phyloP scores from a whole-genome alignment of 2,797 vertebrate genomes.

The Cyclopterus lumpus region DNA sequence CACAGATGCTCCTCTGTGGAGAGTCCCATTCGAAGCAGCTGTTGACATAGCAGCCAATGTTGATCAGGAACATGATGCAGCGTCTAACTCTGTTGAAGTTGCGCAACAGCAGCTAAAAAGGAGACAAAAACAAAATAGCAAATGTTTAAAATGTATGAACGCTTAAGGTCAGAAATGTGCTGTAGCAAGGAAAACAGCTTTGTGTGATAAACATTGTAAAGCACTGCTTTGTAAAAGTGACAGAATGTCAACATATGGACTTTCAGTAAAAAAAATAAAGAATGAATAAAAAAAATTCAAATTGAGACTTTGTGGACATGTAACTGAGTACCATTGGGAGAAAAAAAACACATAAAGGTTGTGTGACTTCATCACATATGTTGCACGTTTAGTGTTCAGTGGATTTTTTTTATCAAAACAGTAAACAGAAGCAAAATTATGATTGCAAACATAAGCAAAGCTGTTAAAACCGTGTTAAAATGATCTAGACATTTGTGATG shows the following conservation, averaged over 20 bases:
- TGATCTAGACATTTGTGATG: slow-evolving; percentile 4
- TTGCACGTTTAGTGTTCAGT: not conserved
- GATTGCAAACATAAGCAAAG: not conserved
- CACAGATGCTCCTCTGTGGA: slow-evolving; percentile 95
- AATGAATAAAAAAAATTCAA: not conserved
- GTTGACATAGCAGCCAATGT: slow-evolving; percentile 92
- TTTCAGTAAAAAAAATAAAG: not conserved
- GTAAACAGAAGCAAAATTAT: slow-evolving; percentile 13
- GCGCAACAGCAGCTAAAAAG: slow-evolving; percentile 88
- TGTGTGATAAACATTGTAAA: not conserved
- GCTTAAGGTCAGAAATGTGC: slow-evolving; percentile 2
- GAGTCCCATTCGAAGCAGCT: slow-evolving; percentile 99
- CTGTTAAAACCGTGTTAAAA: not conserved
- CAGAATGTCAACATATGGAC: slow-evolving; percentile 1
- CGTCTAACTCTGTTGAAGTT: slow-evolving; percentile 93
- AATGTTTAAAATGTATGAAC: not conserved
- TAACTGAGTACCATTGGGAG: not conserved
- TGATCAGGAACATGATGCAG: slow-evolving; percentile 93
- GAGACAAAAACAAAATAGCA: slow-evolving; percentile 20
- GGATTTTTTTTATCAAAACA: not conserved
- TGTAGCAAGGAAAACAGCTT: not conserved
- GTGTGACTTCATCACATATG: slow-evolving; percentile 22
- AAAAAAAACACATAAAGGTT: not conserved
- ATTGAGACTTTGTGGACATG: not conserved
- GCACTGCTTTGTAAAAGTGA: not conserved